Evolutionary conservation across 2,113 vertebrate genomes (phyloP), one percentile per base, ranked within the genome.

Genomic region (Calyptomena viridis): DNA sequence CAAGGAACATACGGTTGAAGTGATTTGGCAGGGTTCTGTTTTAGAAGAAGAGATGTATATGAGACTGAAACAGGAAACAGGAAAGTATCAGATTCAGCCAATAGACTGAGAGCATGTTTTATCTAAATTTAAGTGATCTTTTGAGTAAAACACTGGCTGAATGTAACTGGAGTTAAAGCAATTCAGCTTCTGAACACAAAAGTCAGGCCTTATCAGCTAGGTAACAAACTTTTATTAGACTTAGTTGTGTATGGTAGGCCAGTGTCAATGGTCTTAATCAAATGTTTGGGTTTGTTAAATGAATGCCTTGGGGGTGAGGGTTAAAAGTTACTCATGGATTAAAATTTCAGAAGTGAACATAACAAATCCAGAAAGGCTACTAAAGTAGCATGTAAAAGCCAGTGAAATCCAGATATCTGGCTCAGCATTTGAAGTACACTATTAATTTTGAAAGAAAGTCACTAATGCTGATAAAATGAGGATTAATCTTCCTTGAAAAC

Each of bases 1-100:
- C 68, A 60, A 56, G 82, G 68, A 96, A 86, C 87, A 96, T 94
- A 95, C 89, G 95, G 88, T 72, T 75, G 66, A 90, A 93, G 52
- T 19, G 66, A 90, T 81, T 76, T 96, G 79, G 64, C 93, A 89
- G 52, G 20, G 20, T 78, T 68, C 66, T 89, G 12, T 72, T 94
- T 81, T 68, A 93, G 90, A 83, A 73, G n/a, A 73, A 53, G 63
- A 91, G 12, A 82, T 83, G 33, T 91, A 28, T 84, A 80, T 75
- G 79, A 86, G 62, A 58, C 37, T 59, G 44, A 75, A 95, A 69
- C 40, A 94, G 75, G 84, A 95, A 94, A 64, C 25, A 67, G 28
- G 53, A 64, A 91, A 91, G 55, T 46, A 73, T 66, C 6, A 2
- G 40, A 75, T 78, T 89, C 52, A 89, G 46, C 85, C 92, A 81